Conservation (phyloP, 2,888 invertebrate genomes). For the Ophion costatus region DNA sequence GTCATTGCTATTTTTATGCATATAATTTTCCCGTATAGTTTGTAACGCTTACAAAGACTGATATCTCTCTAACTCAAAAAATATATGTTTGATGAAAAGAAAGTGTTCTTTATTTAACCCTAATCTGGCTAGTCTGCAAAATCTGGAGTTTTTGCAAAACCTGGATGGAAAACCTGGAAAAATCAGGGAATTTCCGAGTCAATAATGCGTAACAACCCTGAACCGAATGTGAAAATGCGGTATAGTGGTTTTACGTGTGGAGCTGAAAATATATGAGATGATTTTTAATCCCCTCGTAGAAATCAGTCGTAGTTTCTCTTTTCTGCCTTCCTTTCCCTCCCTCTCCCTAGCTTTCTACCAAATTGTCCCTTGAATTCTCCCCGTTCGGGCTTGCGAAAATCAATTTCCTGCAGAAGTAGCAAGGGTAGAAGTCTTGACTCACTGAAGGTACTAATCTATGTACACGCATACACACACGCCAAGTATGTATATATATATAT, state of each 20-base stretch:
- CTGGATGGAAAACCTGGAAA: no score
- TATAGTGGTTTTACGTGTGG: neutral
- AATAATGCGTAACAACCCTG: no score
- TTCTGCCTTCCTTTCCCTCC: neutral
- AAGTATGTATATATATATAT: no score
- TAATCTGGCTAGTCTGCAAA: no score
- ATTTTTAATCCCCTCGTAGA: conserved; percentile 55
- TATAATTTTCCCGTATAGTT: no score
- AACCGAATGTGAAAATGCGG: conserved; percentile 5
- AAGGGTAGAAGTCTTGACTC: conserved; percentile 45
- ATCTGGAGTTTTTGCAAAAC: no score
- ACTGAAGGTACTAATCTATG: conserved; percentile 18
- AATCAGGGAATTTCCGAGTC: no score
- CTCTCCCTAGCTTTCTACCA: conserved; percentile 15
- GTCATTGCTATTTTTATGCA: no score
- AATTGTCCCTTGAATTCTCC: conserved; percentile 41
- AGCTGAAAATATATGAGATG: conserved; percentile 38
- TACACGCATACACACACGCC: neutral
- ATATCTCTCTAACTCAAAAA: no score
- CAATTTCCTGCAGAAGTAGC: conserved; percentile 61
- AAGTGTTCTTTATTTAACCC: no score
- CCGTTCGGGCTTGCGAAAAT: conserved; percentile 60
- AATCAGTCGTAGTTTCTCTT: conserved; percentile 21
- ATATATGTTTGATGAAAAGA: no score
- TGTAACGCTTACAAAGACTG: no score